A percentile compares a stretch with the other conserved stretches of the same genome.
phyloP scores from a whole-genome alignment of 2,888 invertebrate genomes.

The Chrysotoxum bicinctum region DNA sequence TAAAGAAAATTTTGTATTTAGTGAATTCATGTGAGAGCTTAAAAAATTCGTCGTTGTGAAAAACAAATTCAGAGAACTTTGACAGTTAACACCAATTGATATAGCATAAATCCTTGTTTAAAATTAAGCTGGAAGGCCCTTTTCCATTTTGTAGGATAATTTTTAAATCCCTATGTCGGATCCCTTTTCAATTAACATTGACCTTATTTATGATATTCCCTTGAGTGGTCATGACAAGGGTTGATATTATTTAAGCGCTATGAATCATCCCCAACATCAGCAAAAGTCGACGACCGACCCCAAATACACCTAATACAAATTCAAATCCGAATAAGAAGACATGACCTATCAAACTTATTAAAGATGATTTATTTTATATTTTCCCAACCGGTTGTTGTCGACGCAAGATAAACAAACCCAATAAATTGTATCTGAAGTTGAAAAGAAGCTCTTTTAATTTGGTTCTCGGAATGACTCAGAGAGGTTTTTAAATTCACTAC shows the following conservation, averaged over 20 bases:
- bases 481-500: too few relatives aligned
- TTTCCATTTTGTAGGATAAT: neutral
- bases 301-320: neutral
- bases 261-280: neutral
- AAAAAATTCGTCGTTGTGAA: neutral
- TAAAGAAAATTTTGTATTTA: neutral
- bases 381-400: neutral
- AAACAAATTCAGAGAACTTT: neutral
- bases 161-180: neutral
- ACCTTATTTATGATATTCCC: slow-evolving; percentile 19
- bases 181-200: slow-evolving; percentile 27
- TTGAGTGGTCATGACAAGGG: slow-evolving; percentile 16
- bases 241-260: neutral
- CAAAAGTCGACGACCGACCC: slow-evolving; percentile 6
- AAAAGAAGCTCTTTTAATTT: neutral
- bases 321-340: neutral
- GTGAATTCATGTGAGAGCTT: neutral
- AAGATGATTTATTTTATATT: slow-evolving; percentile 11
- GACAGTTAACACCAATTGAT: neutral
- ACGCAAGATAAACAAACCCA: neutral
- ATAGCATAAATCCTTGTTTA: neutral
- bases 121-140: neutral
- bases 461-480: neutral
- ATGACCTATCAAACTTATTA: neutral
- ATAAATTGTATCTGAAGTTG: neutral